Conservation (phyloP, 2,113 vertebrate species). For the Cyprinodon brontotheroides region DNA sequence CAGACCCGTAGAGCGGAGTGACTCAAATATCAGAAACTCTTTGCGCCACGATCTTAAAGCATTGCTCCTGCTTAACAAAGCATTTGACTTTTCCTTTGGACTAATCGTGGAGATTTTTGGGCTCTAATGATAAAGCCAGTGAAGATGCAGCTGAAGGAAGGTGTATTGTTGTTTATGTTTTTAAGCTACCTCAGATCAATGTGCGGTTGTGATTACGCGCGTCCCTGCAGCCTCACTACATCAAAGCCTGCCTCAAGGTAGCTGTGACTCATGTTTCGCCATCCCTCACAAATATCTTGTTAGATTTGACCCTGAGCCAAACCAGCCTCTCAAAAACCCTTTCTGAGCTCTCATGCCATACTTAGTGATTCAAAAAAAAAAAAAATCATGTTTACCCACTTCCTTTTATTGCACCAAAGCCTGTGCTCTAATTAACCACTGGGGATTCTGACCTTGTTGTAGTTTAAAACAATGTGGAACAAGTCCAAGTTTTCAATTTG, state of each 20-base stretch:
- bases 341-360: neutral
- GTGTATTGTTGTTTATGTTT: neutral
- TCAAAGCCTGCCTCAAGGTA: conserved; percentile 12
- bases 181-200: neutral
- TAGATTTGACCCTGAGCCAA: conserved; percentile 16
- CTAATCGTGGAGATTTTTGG: no score
- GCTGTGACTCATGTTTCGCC: conserved; percentile 27
- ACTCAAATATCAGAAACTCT: neutral
- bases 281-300: neutral
- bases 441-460: conserved; percentile 5
- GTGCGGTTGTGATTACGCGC: conserved; percentile 5
- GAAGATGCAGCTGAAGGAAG: neutral
- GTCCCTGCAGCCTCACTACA: conserved; percentile 6
- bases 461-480: neutral
- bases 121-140: neutral
- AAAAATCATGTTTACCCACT: neutral
- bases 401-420: neutral
- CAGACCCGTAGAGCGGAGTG: conserved; percentile 31
- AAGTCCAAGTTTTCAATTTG: neutral
- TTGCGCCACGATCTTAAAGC: no score
- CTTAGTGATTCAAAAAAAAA: neutral
- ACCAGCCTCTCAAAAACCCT: conserved; percentile 10
- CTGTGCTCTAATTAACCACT: neutral
- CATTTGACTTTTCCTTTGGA: neutral
- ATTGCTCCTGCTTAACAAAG: neutral